Conservation (phyloP, 1,140 invertebrate species). For the Sinonovacula constricta region DNA sequence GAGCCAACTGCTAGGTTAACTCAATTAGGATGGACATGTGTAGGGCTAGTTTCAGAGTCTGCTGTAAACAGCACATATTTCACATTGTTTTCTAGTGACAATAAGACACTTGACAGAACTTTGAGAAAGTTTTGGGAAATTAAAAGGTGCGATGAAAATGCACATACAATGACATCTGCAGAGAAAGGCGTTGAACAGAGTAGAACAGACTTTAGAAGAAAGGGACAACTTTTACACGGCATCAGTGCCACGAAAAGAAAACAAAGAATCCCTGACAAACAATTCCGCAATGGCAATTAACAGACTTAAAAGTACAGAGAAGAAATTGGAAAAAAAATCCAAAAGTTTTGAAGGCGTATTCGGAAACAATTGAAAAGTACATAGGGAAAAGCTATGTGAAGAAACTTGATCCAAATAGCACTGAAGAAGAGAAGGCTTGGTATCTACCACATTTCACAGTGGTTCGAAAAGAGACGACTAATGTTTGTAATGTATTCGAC, state of each 20-base stretch:
- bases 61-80: not conserved
- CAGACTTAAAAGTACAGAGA: conserved; percentile 21
- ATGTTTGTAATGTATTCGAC: conserved; percentile 40
- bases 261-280: not conserved
- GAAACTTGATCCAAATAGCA: not conserved
- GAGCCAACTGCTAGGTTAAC: conserved; percentile 12
- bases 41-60: not conserved
- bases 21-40: conserved; percentile 17
- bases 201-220: not conserved
- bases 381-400: conserved; percentile 3
- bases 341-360: conserved; percentile 16
- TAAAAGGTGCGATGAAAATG: not conserved
- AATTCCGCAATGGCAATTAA: conserved; percentile 10
- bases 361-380: conserved; percentile 1
- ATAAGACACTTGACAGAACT: not conserved
- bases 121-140: conserved; percentile 22
- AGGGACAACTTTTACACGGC: conserved; percentile 12
- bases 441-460: conserved; percentile 49
- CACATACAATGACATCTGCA: not conserved
- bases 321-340: conserved; percentile 23
- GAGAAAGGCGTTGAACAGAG: not conserved
- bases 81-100: not conserved
- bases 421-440: not conserved
- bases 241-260: conserved; percentile 35
- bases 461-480: conserved; percentile 43